Evolutionary conservation across 2,113 vertebrate genomes (phyloP).

Genomic region (Saguinus imperator): DNA sequence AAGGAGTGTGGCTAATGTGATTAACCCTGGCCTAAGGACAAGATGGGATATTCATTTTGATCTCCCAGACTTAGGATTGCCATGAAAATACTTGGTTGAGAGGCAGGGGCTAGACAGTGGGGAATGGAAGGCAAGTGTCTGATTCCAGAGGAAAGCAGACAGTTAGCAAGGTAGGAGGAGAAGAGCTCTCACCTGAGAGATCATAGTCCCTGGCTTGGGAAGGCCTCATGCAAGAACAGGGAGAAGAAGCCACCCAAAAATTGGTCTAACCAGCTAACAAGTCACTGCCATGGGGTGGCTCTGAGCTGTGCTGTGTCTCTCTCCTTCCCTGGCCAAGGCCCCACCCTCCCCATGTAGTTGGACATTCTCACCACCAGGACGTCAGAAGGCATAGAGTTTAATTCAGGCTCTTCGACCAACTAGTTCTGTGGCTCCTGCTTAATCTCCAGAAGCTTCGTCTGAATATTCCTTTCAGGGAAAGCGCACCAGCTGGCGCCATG

Average conservation of each 20-base stretch:
- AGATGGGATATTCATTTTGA: not conserved
- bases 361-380: not conserved
- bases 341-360: fast-evolving
- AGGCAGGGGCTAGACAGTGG: not conserved
- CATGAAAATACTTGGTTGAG: not conserved
- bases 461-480: not conserved
- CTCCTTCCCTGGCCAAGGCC: not conserved
- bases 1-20: not conserved
- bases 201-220: not conserved
- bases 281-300: not conserved
- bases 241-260: not conserved
- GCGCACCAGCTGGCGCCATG: not conserved
- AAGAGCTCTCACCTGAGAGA: not conserved
- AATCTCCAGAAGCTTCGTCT: not conserved
- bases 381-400: not conserved
- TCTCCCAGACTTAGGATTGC: not conserved
- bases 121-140: not conserved
- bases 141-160: not conserved
- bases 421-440: not conserved
- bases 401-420: not conserved
- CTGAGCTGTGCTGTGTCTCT: too few species aligned
- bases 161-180: not conserved
- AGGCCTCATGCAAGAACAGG: not conserved
- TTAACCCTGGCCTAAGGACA: not conserved
- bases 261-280: not conserved